Conservation (phyloP, 2,888 invertebrate genomes). For the Allygus modestus region DNA sequence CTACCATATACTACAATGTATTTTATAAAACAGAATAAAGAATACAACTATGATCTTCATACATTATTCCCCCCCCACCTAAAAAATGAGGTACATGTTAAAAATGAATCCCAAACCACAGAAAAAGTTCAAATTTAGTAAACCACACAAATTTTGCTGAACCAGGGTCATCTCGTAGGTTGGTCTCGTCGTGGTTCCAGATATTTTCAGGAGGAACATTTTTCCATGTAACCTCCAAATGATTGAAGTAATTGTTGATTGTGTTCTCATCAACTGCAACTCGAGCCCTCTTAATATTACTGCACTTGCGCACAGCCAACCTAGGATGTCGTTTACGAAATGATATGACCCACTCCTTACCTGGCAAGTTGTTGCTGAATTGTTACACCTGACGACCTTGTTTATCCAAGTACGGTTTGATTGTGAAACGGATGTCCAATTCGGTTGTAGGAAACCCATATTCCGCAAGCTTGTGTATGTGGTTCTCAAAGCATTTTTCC, state of each 20-base stretch:
- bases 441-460: conserved; percentile 69
- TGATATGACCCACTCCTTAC: conserved; percentile 68
- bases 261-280: conserved; percentile 56
- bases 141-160: too few species aligned
- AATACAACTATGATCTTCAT: too few species aligned
- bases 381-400: conserved; percentile 49
- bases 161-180: too few species aligned
- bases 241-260: conserved; percentile 14
- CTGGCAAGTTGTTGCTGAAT: conserved; percentile 70
- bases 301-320: conserved; percentile 64
- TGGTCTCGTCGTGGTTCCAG: too few species aligned
- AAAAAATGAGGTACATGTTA: too few species aligned
- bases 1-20: too few species aligned
- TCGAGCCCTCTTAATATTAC: conserved; percentile 68
- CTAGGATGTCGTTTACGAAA: conserved; percentile 66
- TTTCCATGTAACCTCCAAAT: not conserved
- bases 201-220: conserved; percentile 23
- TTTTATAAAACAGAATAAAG: too few species aligned
- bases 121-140: too few species aligned
- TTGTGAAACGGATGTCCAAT: conserved; percentile 57
- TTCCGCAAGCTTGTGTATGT: conserved; percentile 66
- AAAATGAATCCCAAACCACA: too few species aligned
- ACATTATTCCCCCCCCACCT: too few species aligned
- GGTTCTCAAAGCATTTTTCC: conserved; percentile 68
- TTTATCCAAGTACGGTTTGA: conserved; percentile 61